phyloP scores from a whole-genome alignment of 2,888 invertebrate species.

The Cantharis nigra region DNA sequence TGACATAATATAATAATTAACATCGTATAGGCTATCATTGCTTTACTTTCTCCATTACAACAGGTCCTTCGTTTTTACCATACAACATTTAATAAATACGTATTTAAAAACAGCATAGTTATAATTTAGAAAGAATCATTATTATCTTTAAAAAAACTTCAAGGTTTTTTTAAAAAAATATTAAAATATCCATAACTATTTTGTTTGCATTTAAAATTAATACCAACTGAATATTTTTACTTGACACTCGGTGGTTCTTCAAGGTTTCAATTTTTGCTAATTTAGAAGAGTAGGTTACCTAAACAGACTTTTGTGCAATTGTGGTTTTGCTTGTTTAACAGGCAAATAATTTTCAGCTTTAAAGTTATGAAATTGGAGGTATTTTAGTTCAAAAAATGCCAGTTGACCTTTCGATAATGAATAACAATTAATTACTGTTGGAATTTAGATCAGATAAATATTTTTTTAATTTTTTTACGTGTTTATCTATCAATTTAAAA shows the following conservation, averaged over 20 bases:
- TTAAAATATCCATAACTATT: not conserved
- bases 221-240: not conserved
- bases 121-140: not conserved
- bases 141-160: not conserved
- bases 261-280: not conserved
- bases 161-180: not conserved
- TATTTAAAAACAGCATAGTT: not conserved
- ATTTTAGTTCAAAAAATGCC: not conserved
- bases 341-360: not conserved
- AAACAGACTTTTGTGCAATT: not conserved
- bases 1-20: not conserved
- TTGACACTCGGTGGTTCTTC: not conserved
- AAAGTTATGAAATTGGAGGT: not conserved
- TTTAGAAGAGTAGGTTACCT: not conserved
- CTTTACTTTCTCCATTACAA: not conserved
- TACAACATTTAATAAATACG: not conserved
- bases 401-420: not conserved
- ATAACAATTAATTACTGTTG: not conserved
- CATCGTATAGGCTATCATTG: not conserved
- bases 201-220: not conserved
- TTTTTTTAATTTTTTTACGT: too few species aligned
- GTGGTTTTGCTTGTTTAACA: not conserved
- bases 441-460: not conserved
- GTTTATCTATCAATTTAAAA: not conserved
- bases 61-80: not conserved